These are phyloP conservation scores for Channa argus DNA, from an alignment of 2,113 vertebrate species.

Conservation along the genomic window DNA sequence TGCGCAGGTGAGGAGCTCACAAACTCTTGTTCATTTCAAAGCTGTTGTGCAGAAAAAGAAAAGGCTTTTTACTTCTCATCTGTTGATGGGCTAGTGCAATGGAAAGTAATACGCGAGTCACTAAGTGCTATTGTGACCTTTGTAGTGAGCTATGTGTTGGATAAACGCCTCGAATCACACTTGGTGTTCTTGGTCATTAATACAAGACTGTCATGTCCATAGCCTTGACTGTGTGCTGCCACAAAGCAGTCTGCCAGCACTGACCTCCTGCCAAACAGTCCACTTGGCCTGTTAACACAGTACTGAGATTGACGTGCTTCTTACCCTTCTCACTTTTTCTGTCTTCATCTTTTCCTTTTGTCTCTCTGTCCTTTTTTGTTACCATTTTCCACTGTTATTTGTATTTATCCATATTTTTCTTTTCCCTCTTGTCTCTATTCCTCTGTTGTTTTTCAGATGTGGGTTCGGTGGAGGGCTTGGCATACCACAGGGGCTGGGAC, in stretches of 20 bases:
- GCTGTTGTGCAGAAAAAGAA: conserved; percentile 18
- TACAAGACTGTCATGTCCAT: conserved; percentile 61
- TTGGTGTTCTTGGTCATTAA: conserved; percentile 62
- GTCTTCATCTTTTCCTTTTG: not conserved
- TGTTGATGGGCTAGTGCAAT: conserved; percentile 57
- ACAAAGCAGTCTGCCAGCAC: conserved; percentile 44
- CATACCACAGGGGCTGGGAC: conserved; percentile 96
- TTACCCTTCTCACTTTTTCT: conserved; percentile 20
- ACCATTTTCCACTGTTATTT: not conserved
- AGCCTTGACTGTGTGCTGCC: conserved; percentile 43
- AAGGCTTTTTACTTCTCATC: conserved; percentile 39
- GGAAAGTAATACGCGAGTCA: conserved; percentile 56
- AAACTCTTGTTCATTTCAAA: conserved; percentile 38
- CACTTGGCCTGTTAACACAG: conserved; percentile 56
- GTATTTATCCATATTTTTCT: not conserved
- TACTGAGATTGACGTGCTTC: conserved; percentile 39
- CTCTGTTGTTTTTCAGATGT: conserved; percentile 83
- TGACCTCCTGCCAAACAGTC: conserved; percentile 51
- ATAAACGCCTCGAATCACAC: conserved; percentile 63
- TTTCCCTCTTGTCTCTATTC: not conserved
- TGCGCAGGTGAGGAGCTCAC: conserved; percentile 30
- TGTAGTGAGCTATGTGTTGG: conserved; percentile 67
- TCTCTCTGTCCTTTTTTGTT: conserved; percentile 7
- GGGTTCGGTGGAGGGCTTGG: conserved; percentile 96
- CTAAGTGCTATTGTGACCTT: conserved; percentile 66